Base-by-base conservation (phyloP, 2,888 invertebrate genomes). In the Caenorhabditis sp. region DNA sequence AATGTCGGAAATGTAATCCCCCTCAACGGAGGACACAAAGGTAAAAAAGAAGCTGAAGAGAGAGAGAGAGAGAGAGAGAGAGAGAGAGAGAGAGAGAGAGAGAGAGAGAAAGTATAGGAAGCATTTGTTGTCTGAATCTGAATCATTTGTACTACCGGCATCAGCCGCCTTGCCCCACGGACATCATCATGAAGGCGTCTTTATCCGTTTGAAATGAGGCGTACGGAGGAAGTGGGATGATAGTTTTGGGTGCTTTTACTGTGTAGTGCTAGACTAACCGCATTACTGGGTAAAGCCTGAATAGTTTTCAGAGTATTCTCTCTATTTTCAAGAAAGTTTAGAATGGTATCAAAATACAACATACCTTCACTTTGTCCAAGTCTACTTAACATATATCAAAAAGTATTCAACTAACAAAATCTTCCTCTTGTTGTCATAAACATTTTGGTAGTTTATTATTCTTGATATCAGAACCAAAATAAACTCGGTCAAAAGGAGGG, bases 1-100 rank as follows among this genome's bases (percentile, higher is more conserved):
- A 70, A 69, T 63, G 70, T 77, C 70, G 76, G 76, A 76, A 76
- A 69, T 51, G 77, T 41, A 69, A 63, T 77, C 76, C 59, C 19
- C 24, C 72, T 35, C 35, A 14, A 24, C 26, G 49, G 38, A 38
- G 12, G 47, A 54, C 41, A 28, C 44, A 26, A 47, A 51, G 22
- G 51, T 24, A 66, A 31, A 54, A 66, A 49, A 69, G 28, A 64
- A 61, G 26, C 54, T 24, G 72, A 54, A 38, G n/a, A 31, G 14
- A 44, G 47, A 47, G n/a, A 24, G 69, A 35, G 77, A 77, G 70
- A 77, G 77, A n/a, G n/a, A n/a, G n/a, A 26, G 35, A 51, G 22
- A 41, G 16, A 66, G 22, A 54, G 58, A 49, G 61, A 22, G 56
- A 61, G 26, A 35, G 16, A 61, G 38, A 38, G n/a, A 31, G 14